Percentiles rank a stretch among this genome's conserved stretches.
Conservation (phyloP, 2,113 vertebrate genomes). For the Copsychus sechellarum region DNA sequence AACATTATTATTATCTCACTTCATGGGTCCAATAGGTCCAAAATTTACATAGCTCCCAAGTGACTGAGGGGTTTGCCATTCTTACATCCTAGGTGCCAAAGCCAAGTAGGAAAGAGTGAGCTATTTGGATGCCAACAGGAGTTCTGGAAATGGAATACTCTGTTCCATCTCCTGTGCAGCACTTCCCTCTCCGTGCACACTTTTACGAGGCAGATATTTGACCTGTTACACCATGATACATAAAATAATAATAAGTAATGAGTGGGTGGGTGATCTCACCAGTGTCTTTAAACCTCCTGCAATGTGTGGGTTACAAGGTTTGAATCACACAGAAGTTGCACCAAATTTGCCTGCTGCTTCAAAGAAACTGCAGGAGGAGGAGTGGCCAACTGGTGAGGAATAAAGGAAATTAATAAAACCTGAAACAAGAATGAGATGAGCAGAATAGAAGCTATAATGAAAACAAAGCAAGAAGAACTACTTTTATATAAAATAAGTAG, state of each 20-base stretch:
- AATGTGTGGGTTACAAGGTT: constrained; percentile 42
- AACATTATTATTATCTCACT: background rate
- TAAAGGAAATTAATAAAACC: background rate
- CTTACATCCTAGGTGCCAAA: background rate
- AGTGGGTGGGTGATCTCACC: constrained; percentile 58
- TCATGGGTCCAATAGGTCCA: background rate
- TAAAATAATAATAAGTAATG: constrained; percentile 38
- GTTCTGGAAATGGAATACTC: background rate
- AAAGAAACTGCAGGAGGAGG: background rate
- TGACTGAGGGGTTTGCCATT: background rate
- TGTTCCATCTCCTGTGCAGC: background rate
- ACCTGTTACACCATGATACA: constrained; percentile 43
- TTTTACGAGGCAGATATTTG: constrained; percentile 41
- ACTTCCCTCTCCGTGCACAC: background rate
- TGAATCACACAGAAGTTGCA: constrained; percentile 38
- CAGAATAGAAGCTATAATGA: background rate
- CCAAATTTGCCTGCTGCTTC: background rate
- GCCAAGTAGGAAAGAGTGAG: background rate
- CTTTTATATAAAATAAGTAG: background rate
- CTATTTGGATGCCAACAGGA: background rate
- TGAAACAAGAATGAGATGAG: background rate
- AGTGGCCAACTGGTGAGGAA: background rate
- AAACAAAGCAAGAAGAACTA: background rate
- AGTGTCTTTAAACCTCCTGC: constrained; percentile 36
- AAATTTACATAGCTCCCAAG: background rate